Conservation (phyloP, 2,113 vertebrate genomes). For the Talpa occidentalis region DNA sequence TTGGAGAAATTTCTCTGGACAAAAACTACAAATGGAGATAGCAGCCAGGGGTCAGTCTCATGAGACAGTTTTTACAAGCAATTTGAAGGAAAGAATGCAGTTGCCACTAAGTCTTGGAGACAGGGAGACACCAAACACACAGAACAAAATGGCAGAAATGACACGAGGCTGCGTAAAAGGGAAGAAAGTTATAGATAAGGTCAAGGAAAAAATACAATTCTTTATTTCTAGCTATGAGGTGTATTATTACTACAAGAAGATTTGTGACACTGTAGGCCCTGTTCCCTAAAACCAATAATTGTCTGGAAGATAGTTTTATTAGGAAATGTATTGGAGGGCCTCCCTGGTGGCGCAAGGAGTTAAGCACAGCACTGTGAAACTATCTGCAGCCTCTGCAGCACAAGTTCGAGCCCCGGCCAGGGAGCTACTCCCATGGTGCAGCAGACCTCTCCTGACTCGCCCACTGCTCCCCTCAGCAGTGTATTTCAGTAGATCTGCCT, state of each 20-base stretch:
- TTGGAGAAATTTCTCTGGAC: constrained; percentile 29
- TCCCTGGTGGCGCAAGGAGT: too few relatives aligned
- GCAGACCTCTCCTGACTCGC: too few relatives aligned
- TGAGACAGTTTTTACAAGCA: constrained; percentile 42
- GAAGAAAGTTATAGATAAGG: constrained; percentile 43
- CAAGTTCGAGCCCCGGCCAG: too few relatives aligned
- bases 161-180: neutral
- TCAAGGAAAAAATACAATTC: neutral
- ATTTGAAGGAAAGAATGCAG: constrained; percentile 44
- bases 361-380: too few relatives aligned
- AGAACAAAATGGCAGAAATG: constrained; percentile 51
- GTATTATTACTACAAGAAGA: neutral
- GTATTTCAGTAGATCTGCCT: too few relatives aligned
- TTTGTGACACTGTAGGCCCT: neutral
- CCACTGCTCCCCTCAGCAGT: too few relatives aligned
- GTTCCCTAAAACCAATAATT: neutral
- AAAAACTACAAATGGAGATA: constrained; percentile 54
- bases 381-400: too few relatives aligned
- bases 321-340: neutral
- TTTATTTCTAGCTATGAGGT: constrained; percentile 16
- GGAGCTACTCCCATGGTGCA: too few relatives aligned
- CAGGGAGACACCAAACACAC: neutral
- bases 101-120: constrained; percentile 26
- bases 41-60: neutral
- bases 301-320: constrained; percentile 12